phyloP scores from a whole-genome alignment of 1,140 invertebrate genomes.

The Andrena cerasifolii region DNA sequence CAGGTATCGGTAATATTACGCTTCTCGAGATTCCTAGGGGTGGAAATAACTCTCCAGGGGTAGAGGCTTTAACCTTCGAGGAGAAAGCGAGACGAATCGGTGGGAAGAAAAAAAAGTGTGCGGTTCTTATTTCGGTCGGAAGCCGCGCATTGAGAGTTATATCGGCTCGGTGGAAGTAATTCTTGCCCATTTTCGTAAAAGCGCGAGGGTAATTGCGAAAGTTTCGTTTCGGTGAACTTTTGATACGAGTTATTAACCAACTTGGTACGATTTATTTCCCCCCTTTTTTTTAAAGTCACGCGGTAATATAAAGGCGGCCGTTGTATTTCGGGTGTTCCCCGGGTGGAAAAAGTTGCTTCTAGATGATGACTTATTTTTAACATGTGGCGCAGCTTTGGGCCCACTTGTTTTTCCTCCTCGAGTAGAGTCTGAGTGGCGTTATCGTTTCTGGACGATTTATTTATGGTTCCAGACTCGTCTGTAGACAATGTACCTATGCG shows the following conservation, averaged over 20 bases:
- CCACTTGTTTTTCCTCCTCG: conserved; percentile 30
- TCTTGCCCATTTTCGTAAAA: conserved; percentile 42
- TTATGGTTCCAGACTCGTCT: conserved; percentile 74
- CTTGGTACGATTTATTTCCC: conserved; percentile 39
- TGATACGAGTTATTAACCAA: conserved; percentile 50
- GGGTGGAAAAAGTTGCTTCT: conserved; percentile 15
- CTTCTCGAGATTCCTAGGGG: neutral
- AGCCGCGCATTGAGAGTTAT: conserved; percentile 21
- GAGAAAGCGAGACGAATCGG: conserved; percentile 5
- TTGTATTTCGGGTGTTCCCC: conserved; percentile 20
- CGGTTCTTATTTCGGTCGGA: conserved; percentile 15
- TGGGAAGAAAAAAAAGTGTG: conserved; percentile 9
- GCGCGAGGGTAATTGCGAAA: conserved; percentile 44
- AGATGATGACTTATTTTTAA: conserved; percentile 47
- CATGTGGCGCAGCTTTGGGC: conserved; percentile 29
- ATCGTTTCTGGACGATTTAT: conserved; percentile 57
- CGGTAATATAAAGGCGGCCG: conserved; percentile 13
- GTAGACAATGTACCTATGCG: conserved; percentile 52
- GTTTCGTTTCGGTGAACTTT: conserved; percentile 42
- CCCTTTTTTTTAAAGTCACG: conserved; percentile 1
- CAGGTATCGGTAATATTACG: no score
- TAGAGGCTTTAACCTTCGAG: neutral
- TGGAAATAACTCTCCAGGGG: neutral
- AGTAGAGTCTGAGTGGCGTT: conserved; percentile 1
- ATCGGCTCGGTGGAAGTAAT: conserved; percentile 22